Conservation (phyloP, 1,140 invertebrate genomes). For the Lepeophtheirus salmonis region DNA sequence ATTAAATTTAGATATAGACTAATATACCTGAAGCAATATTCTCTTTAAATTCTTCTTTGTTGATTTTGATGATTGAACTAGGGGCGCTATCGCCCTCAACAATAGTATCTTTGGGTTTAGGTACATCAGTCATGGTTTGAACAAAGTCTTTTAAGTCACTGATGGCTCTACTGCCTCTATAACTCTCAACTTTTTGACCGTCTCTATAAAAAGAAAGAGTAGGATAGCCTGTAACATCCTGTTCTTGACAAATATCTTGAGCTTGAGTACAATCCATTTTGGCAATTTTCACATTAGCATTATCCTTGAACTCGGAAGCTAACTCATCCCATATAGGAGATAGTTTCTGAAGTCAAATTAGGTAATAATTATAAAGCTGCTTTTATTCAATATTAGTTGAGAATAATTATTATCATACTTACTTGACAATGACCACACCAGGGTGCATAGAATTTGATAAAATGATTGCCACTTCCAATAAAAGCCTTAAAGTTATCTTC, state of each 20-base stretch:
- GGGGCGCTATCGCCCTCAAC: neutral
- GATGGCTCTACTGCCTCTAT: neutral
- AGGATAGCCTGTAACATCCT: conserved; percentile 13
- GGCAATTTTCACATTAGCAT: conserved; percentile 37
- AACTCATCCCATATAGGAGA: conserved; percentile 49
- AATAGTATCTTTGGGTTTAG: neutral
- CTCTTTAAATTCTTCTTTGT: conserved; percentile 4
- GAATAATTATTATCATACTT: neutral
- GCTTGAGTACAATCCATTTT: conserved; percentile 50
- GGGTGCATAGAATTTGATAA: conserved; percentile 66
- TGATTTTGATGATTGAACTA: neutral
- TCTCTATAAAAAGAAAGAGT: conserved; percentile 9
- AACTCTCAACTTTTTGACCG: conserved; percentile 8
- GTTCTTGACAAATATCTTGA: conserved; percentile 12
- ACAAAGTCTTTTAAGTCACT: conserved; percentile 2
- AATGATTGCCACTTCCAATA: conserved; percentile 44
- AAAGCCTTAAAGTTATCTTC: conserved; percentile 41
- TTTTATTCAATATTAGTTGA: neutral
- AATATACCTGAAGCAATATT: neutral
- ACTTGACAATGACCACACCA: conserved; percentile 67
- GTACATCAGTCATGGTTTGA: neutral
- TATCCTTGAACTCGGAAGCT: conserved; percentile 38
- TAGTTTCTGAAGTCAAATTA: conserved; percentile 32
- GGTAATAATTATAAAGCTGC: neutral
- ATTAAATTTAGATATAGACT: neutral